Conservation (phyloP, 2,888 invertebrate genomes). For the Heliothis peltigera region DNA sequence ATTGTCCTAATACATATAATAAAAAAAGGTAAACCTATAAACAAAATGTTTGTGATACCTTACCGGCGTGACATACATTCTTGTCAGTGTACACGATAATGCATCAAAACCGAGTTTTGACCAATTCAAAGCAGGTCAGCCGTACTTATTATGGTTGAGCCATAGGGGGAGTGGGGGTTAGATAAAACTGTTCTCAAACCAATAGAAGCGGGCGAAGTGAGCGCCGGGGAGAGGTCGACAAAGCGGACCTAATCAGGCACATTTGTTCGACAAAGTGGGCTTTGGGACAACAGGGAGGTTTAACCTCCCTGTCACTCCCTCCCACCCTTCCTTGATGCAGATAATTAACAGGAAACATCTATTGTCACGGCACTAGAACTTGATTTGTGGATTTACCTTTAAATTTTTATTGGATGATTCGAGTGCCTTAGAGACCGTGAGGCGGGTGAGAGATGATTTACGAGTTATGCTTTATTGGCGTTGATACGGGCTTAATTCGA, state of each 20-base stretch:
- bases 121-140: conserved; percentile 23
- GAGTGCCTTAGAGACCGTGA: neutral
- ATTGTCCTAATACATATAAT: no score
- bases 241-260: conserved; percentile 86
- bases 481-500: neutral
- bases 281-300: conserved; percentile 45
- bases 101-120: conserved; percentile 12
- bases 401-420: conserved; percentile 12
- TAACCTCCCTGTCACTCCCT: conserved; percentile 42
- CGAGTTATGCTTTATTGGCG: neutral
- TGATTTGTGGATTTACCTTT: conserved; percentile 33
- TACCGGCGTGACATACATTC: no score
- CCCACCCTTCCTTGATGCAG: conserved; percentile 70
- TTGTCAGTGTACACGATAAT: conserved; percentile 5
- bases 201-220: conserved; percentile 57
- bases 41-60: conserved; percentile 10
- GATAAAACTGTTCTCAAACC: conserved; percentile 65
- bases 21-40: neutral
- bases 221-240: conserved; percentile 70
- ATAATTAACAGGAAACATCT: conserved; percentile 82
- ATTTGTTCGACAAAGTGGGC: conserved; percentile 84
- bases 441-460: neutral
- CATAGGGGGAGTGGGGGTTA: conserved; percentile 40
- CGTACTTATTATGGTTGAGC: conserved; percentile 38
- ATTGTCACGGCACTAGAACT: conserved; percentile 63